phyloP scores from a whole-genome alignment of 2,888 invertebrate species.

The Cosmia pyralina region DNA sequence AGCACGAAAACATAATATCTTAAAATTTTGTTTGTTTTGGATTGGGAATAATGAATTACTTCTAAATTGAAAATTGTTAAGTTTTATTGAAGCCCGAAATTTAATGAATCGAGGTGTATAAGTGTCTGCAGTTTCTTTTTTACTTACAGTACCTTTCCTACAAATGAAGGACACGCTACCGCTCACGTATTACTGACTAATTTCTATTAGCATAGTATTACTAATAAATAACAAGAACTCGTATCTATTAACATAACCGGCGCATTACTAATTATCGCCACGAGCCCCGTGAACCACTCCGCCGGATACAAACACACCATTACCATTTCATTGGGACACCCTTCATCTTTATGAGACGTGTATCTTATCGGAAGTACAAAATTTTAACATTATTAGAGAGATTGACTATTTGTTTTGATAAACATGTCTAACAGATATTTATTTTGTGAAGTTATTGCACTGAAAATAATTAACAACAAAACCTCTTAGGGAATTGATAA shows the following conservation, averaged over 20 bases:
- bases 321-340: conserved; percentile 50
- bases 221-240: conserved; percentile 14
- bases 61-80: neutral
- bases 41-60: neutral
- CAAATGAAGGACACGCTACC: neutral
- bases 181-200: neutral
- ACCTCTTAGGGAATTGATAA: neutral
- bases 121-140: neutral
- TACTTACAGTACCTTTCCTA: neutral
- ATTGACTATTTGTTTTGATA: neutral
- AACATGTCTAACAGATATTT: neutral
- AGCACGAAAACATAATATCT: conserved; percentile 12
- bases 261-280: conserved; percentile 43
- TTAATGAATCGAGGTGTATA: neutral
- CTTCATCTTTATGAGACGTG: conserved; percentile 44
- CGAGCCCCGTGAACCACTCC: conserved; percentile 25
- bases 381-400: neutral
- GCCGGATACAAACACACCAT: conserved; percentile 45
- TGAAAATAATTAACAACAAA: neutral
- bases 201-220: conserved; percentile 1
- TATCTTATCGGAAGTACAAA: conserved; percentile 10
- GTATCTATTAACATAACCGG: conserved; percentile 25
- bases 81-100: too few relatives aligned
- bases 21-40: conserved; percentile 1
- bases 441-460: neutral